phyloP scores from a whole-genome alignment of 2,888 invertebrate genomes.

The Choristoneura rosaceana region DNA sequence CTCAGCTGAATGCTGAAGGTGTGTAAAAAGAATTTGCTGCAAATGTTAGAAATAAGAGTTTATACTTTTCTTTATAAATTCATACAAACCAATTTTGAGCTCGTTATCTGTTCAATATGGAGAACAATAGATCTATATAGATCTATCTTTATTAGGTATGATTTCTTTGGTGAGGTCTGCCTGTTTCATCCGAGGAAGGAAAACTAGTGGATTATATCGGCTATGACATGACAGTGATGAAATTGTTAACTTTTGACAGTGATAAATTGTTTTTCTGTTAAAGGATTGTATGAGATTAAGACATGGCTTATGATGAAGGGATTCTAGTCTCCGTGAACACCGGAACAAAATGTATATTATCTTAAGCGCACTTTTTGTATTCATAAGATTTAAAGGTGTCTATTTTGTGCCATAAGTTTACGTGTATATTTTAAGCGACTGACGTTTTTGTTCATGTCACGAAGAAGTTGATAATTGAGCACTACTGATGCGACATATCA shows the following conservation, averaged over 20 bases:
- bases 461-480: background rate
- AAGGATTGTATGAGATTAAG: background rate
- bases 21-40: no score
- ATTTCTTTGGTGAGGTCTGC: background rate
- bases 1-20: no score
- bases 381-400: constrained; percentile 29
- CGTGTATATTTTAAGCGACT: background rate
- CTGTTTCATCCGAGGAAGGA: background rate
- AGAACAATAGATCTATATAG: background rate
- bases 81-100: no score
- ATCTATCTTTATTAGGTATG: background rate
- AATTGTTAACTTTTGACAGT: no score
- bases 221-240: background rate
- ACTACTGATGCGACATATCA: constrained; percentile 37
- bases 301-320: background rate
- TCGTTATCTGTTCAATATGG: background rate
- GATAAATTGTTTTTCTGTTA: background rate
- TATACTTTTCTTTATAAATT: no score
- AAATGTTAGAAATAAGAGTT: no score
- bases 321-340: constrained; percentile 34
- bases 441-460: constrained; percentile 2
- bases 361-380: constrained; percentile 22
- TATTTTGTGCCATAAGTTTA: constrained; percentile 33
- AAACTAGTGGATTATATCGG: background rate
- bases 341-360: constrained; percentile 3